Base-by-base conservation (phyloP, 2,888 invertebrate genomes). In the Harpalus rubripes region DNA sequence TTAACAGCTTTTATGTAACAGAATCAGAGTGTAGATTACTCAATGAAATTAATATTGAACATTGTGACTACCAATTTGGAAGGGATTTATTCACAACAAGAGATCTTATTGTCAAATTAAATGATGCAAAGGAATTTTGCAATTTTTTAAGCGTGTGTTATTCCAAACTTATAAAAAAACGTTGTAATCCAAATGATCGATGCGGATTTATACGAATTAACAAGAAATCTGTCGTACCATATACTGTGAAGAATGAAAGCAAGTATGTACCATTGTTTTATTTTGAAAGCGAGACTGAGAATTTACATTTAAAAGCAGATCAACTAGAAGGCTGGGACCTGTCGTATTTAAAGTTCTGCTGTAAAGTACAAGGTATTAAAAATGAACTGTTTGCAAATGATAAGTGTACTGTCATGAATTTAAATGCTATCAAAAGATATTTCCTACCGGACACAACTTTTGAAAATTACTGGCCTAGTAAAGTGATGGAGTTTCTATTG, bases 201-300 rank as follows among this genome's bases (percentile, higher is more conserved):
- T 32, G 32, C 5, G 32, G 32, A 32, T 32, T 32, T 32, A 7
- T 56, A 3, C 56, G 1, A 56, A 56, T 56, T 56, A 15, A 56
- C n/a, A 56, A 56, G n/a, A 56, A 84, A 18, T 68, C 78, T 7
- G 63, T 74, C 5, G 72, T 86, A n/a, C 86, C 87, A 2, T 87
- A 85, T 81, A 76, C 87, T 18, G 39, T 41, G 65, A 72, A 44
- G 8, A 41, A 84, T 15, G 58, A 44, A 8, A 18, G 52, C 15
- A 82, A 79, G 16, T 85, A 86, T 58, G 41, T 86, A 12, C 87
- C 87, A 3, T 12, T 86, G 10, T 87, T 87, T 52, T 87, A 87
- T 22, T 85, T 87, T 16, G 86, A 86, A 8, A 85, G 85, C 0
- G 81, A 82, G 15, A 58, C 41, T 16, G 78, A 86, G 15, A 84